These are phyloP conservation scores for Rhinogobius similis DNA, from an alignment of 2,113 vertebrate species.

Conservation along the genomic window DNA sequence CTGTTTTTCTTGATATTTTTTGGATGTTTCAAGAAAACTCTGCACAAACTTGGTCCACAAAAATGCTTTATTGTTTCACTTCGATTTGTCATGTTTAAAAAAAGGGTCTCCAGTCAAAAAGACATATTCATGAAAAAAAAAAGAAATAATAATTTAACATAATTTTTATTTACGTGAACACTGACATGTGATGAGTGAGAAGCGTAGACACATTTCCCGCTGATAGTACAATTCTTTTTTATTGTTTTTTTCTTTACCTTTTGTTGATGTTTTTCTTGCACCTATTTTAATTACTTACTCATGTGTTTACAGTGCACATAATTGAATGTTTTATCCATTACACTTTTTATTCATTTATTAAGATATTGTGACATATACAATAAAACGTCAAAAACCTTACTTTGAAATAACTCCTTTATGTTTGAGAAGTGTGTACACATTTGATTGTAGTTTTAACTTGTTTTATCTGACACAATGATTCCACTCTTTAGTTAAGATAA, in stretches of 20 bases:
- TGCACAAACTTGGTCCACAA: no score
- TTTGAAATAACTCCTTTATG: background rate
- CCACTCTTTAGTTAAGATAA: no score
- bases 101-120: no score
- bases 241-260: background rate
- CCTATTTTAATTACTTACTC: constrained; percentile 2
- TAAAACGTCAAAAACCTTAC: background rate
- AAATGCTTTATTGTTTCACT: no score
- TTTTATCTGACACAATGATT: no score
- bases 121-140: no score
- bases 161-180: background rate
- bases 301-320: background rate
- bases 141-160: no score
- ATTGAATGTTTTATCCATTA: background rate
- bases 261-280: background rate
- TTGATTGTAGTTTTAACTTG: no score
- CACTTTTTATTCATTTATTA: background rate
- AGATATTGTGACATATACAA: background rate
- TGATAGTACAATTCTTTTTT: background rate
- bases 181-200: background rate
- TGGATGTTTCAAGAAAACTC: no score
- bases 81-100: no score
- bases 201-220: background rate
- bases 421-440: no score
- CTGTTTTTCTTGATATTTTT: no score